Evolutionary conservation across 2,888 invertebrate species (phyloP).

Genomic region (Halocaridina rubra): DNA sequence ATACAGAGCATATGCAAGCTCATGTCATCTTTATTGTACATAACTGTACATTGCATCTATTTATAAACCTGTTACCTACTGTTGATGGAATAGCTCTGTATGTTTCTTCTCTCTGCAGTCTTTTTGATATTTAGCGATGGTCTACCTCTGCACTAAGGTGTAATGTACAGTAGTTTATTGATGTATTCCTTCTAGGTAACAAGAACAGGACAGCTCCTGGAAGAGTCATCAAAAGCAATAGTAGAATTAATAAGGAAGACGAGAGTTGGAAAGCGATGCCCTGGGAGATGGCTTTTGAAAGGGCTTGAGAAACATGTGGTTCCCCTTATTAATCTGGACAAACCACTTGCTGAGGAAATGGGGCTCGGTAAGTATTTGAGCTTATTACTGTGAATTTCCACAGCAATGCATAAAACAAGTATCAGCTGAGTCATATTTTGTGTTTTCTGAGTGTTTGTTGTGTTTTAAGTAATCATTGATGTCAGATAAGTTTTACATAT

Average conservation of each 20-base stretch:
- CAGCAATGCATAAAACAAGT: neutral
- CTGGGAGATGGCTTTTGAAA: conserved; percentile 46
- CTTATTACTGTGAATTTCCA: neutral
- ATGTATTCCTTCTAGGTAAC: conserved; percentile 40
- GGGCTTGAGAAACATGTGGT: conserved; percentile 59
- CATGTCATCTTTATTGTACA: too few species aligned
- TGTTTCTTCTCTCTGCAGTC: too few species aligned
- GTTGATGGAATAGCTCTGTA: too few species aligned
- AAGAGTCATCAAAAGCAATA: conserved; percentile 42
- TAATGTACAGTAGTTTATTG: too few species aligned
- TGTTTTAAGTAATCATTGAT: too few species aligned
- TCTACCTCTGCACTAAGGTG: too few species aligned
- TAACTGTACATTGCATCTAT: too few species aligned
- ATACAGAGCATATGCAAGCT: too few species aligned
- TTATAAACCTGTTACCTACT: too few species aligned
- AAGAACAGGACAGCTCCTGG: conserved; percentile 50
- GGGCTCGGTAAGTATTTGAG: conserved; percentile 45
- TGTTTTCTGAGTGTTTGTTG: too few species aligned
- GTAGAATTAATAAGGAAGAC: conserved; percentile 56
- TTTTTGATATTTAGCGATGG: too few species aligned
- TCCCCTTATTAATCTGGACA: conserved; percentile 55
- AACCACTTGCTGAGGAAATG: conserved; percentile 37
- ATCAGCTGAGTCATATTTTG: too few species aligned
- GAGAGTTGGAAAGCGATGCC: conserved; percentile 56
- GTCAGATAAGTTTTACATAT: neutral